phyloP scores from a whole-genome alignment of 1,140 invertebrate genomes.

The Scaptomyza montana region DNA sequence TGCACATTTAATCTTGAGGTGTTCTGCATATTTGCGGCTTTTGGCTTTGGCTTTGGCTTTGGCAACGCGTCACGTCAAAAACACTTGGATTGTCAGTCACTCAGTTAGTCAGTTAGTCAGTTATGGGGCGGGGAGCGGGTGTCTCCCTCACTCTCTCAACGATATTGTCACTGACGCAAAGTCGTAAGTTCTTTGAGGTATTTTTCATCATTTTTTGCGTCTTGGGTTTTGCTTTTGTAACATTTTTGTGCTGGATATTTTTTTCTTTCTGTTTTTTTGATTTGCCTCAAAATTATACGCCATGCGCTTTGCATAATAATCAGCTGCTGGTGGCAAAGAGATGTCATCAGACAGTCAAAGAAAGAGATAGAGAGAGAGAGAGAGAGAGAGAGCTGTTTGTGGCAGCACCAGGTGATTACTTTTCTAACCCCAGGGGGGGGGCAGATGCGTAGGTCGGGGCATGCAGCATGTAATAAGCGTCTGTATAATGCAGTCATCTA shows the following conservation, averaged over 20 bases:
- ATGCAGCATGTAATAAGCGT: slow-evolving; percentile 20
- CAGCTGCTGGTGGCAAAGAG: slow-evolving; percentile 31
- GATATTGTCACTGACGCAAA: slow-evolving; percentile 36
- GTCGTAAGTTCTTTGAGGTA: slow-evolving; percentile 47
- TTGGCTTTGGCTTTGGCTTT: slow-evolving; percentile 15
- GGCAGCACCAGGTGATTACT: slow-evolving; percentile 44
- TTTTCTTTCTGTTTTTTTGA: slow-evolving; percentile 31
- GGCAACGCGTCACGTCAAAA: slow-evolving; percentile 67
- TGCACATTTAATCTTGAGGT: slow-evolving; percentile 75
- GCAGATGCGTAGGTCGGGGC: no score
- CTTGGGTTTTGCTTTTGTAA: slow-evolving; percentile 24
- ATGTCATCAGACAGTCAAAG: slow-evolving; percentile 2
- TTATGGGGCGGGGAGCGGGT: neutral
- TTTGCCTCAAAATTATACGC: slow-evolving; percentile 54
- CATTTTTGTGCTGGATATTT: neutral
- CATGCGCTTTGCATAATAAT: slow-evolving; percentile 57
- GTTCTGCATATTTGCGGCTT: slow-evolving; percentile 70
- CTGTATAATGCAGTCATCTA: neutral
- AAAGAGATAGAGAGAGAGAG: neutral
- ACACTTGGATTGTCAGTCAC: slow-evolving; percentile 66
- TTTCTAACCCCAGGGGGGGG: slow-evolving; percentile 21
- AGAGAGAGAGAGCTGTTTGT: slow-evolving; percentile 3
- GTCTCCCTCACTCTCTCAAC: slow-evolving; percentile 2
- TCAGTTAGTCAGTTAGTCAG: slow-evolving; percentile 31
- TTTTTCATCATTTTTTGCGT: slow-evolving; percentile 3